Evolutionary conservation across 2,797 vertebrate genomes (phyloP).

Genomic region (Garrulus glandarius): DNA sequence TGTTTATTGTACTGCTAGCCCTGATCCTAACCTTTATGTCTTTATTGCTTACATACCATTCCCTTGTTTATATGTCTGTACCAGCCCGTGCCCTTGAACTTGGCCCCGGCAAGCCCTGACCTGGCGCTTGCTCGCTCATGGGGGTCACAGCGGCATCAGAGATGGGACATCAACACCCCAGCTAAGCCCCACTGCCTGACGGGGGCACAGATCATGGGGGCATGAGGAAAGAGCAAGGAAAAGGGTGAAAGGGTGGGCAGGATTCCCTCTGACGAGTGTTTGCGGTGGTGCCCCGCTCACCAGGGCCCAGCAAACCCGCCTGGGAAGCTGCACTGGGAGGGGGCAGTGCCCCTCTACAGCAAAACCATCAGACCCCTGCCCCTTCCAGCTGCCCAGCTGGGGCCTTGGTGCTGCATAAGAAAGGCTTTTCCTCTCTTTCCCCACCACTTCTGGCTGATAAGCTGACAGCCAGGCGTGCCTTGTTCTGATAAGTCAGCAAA

Average conservation of each 20-base stretch:
- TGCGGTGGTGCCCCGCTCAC: not conserved
- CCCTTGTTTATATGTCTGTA: slow-evolving; percentile 79
- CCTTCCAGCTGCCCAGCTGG: not conserved
- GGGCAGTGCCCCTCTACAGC: not conserved
- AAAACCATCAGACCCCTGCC: not conserved
- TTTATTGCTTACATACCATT: slow-evolving; percentile 81
- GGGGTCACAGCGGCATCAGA: slow-evolving; percentile 61
- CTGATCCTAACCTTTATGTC: slow-evolving; percentile 79
- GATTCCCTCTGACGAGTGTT: slow-evolving; percentile 40
- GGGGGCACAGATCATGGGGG: slow-evolving; percentile 48
- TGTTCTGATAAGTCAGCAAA: slow-evolving; percentile 65
- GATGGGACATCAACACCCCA: slow-evolving; percentile 67
- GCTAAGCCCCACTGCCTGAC: slow-evolving; percentile 57
- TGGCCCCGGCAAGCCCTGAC: slow-evolving; percentile 69
- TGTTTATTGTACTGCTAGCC: slow-evolving; percentile 79
- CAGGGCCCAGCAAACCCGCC: not conserved
- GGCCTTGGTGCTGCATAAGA: not conserved
- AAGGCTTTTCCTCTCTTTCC: not conserved
- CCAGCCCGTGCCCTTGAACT: slow-evolving; percentile 82
- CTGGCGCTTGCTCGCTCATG: slow-evolving; percentile 24
- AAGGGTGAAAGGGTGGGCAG: not conserved
- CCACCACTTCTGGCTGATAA: not conserved
- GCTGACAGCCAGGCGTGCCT: not conserved
- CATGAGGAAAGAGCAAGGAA: slow-evolving; percentile 58
- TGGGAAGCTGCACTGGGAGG: not conserved